A percentile compares a stretch with the other conserved stretches of the same genome.
Conservation (phyloP, 2,888 invertebrate genomes). For the Lasiommata megera region DNA sequence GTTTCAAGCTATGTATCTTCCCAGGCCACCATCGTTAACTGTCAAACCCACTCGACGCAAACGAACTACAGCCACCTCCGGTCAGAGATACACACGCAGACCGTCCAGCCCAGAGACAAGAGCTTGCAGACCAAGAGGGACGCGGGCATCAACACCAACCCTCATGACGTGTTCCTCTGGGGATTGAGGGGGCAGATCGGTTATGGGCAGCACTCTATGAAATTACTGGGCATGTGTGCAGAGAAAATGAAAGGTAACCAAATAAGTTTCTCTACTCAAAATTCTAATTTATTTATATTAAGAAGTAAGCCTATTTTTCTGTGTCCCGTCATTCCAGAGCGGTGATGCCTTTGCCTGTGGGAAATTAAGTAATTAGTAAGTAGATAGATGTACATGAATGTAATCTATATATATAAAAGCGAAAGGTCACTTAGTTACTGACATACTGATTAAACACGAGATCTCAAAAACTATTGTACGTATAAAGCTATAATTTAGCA, state of each 20-base stretch:
- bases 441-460: too few species aligned
- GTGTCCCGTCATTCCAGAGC: too few species aligned
- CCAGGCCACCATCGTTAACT: slow-evolving; percentile 83
- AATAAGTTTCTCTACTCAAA: too few species aligned
- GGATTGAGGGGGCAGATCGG: slow-evolving; percentile 80
- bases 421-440: too few species aligned
- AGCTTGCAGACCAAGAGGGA: slow-evolving; percentile 59
- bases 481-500: too few species aligned
- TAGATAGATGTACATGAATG: too few species aligned
- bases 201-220: slow-evolving; percentile 77
- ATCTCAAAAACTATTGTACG: too few species aligned
- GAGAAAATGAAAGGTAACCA: slow-evolving; percentile 48
- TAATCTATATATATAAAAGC: too few species aligned
- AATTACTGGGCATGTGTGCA: slow-evolving; percentile 39
- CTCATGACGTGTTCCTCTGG: slow-evolving; percentile 66
- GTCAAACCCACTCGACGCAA: slow-evolving; percentile 86
- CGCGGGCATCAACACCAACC: slow-evolving; percentile 47
- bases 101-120: slow-evolving; percentile 66
- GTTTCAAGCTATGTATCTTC: not conserved
- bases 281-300: too few species aligned
- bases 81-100: slow-evolving; percentile 83
- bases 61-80: slow-evolving; percentile 84
- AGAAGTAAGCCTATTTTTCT: too few species aligned
- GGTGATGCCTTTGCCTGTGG: too few species aligned
- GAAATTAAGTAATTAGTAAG: too few species aligned